Evolutionary conservation across 2,888 invertebrate species (phyloP).

Genomic region (Blastobasis adustella): DNA sequence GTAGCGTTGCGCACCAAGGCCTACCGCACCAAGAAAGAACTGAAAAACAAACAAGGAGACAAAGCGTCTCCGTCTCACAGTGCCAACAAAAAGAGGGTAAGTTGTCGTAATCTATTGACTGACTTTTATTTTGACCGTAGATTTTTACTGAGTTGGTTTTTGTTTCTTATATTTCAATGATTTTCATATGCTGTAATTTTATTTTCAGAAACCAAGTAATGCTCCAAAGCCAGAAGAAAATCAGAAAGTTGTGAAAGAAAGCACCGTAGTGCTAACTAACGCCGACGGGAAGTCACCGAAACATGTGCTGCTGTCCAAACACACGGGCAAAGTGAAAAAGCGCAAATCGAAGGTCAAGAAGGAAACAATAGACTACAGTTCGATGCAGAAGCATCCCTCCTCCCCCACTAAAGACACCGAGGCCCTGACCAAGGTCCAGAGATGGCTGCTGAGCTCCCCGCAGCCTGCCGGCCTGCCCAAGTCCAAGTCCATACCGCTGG

Average conservation of each 20-base stretch:
- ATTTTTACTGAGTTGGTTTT: too few species aligned
- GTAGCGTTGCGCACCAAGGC: constrained; percentile 79
- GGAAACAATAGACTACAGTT: constrained; percentile 87
- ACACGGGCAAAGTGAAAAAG: constrained; percentile 64
- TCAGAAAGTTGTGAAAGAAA: constrained; percentile 58
- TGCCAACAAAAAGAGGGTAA: constrained; percentile 66
- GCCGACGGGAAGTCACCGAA: constrained; percentile 74
- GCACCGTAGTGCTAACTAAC: constrained; percentile 54
- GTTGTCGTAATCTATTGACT: constrained; percentile 13
- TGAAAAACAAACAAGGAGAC: constrained; percentile 52
- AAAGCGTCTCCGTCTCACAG: constrained; percentile 60
- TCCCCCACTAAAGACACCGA: constrained; percentile 73
- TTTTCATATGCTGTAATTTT: neutral
- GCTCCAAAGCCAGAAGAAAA: constrained; percentile 49
- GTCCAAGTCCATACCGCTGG: constrained; percentile 89
- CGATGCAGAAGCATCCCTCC: constrained; percentile 76
- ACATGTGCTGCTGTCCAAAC: constrained; percentile 66
- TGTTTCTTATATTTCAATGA: too few species aligned
- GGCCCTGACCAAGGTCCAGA: constrained; percentile 85
- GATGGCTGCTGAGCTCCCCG: constrained; percentile 87
- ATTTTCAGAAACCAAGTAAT: constrained; percentile 51
- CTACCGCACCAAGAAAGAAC: constrained; percentile 71
- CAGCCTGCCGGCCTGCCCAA: constrained; percentile 79
- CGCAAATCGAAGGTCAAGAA: constrained; percentile 77
- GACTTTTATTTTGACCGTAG: too few species aligned